A percentile compares a stretch with the other conserved stretches of the same genome.
Evolutionary conservation across 2,888 invertebrate genomes (phyloP).

Genomic region (Tuta absoluta): DNA sequence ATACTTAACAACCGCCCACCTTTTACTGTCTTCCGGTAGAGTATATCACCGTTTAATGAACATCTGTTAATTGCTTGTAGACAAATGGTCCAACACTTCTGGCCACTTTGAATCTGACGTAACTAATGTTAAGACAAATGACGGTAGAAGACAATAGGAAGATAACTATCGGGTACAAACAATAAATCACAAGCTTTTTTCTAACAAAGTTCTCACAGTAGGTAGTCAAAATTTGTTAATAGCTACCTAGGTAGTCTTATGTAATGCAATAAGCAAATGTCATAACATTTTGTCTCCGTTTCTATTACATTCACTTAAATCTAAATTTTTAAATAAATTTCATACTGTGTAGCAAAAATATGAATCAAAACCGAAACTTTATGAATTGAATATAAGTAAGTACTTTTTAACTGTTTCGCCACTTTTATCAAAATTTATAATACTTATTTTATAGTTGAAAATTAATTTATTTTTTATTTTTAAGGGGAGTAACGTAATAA

Average conservation of each 20-base stretch:
- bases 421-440: no score
- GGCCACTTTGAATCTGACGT: constrained; percentile 36
- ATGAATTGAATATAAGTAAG: no score
- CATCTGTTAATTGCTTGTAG: constrained; percentile 25
- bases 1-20: background rate
- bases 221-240: background rate
- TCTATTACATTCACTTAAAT: background rate
- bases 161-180: constrained; percentile 42
- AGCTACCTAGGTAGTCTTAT: background rate
- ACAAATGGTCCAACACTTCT: constrained; percentile 29
- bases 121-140: constrained; percentile 45
- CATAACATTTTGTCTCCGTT: background rate
- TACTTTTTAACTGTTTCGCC: no score
- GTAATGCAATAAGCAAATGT: constrained; percentile 4
- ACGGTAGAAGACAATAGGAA: constrained; percentile 46
- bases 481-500: no score
- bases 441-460: no score
- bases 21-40: background rate
- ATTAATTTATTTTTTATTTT: no score
- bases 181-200: constrained; percentile 47
- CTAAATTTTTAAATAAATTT: background rate
- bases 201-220: constrained; percentile 15
- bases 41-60: constrained; percentile 15
- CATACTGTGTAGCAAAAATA: background rate
- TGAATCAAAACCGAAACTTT: no score